These are phyloP conservation scores for Neosilurus hyrtlii DNA, from an alignment of 2,797 vertebrate genomes.

Conservation along the genomic window DNA sequence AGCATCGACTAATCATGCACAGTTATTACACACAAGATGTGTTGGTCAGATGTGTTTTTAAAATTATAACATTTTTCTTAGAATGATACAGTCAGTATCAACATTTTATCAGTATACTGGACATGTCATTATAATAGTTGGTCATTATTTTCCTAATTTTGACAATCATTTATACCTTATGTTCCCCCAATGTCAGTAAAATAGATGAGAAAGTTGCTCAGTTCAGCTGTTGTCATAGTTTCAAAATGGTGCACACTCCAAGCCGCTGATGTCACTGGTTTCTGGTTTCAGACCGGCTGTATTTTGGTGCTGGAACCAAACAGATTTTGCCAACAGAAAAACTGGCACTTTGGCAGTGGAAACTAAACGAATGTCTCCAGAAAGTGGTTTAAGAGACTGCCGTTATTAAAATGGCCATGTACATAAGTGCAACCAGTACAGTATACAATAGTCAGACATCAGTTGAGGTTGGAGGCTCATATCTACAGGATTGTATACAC, in stretches of 20 bases:
- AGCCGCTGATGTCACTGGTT: neutral
- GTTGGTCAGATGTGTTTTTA: neutral
- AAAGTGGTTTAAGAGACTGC: neutral
- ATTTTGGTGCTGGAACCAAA: neutral
- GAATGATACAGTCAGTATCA: neutral
- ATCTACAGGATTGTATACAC: too few relatives aligned
- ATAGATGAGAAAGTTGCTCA: neutral
- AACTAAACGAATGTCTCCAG: neutral
- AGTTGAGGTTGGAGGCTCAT: too few relatives aligned
- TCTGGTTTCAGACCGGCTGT: conserved; percentile 9
- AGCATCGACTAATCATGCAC: neutral
- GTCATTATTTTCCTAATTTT: neutral
- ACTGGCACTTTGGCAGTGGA: neutral
- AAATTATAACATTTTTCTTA: neutral
- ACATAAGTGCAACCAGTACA: neutral
- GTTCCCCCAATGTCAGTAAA: neutral
- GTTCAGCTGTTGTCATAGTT: neutral
- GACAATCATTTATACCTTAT: neutral
- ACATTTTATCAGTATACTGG: neutral
- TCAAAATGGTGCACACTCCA: neutral
- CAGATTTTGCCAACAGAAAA: neutral
- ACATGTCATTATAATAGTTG: neutral
- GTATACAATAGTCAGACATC: neutral
- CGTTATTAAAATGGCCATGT: neutral
- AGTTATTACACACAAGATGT: neutral